A percentile compares a stretch with the other conserved stretches of the same genome.
These are phyloP conservation scores for Euthynnus affinis DNA, from an alignment of 2,797 vertebrate species.

Conservation along the genomic window DNA sequence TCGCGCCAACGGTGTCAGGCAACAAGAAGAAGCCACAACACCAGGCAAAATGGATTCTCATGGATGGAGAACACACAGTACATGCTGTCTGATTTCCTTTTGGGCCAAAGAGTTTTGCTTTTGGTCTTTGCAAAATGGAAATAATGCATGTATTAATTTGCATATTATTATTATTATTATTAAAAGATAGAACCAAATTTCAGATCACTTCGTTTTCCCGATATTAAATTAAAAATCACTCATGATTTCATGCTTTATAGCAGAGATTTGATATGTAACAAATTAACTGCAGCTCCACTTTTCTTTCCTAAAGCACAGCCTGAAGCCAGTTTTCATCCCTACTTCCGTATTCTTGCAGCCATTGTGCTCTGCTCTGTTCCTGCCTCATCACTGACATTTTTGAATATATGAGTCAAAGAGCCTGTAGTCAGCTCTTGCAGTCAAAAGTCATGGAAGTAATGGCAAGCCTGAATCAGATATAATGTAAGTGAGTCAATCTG, in stretches of 20 bases:
- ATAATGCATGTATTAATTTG: no score
- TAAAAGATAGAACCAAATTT: background rate
- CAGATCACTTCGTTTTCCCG: constrained; percentile 10
- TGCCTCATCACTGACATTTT: constrained; percentile 61
- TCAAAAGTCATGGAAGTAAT: constrained; percentile 51
- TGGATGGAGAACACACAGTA: no score
- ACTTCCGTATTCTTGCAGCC: constrained; percentile 35
- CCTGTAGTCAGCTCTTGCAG: constrained; percentile 58
- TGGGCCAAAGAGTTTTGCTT: no score
- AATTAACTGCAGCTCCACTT: constrained; percentile 27
- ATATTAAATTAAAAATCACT: constrained; percentile 5
- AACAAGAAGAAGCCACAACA: no score
- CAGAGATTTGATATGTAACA: constrained; percentile 30
- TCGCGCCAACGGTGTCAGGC: no score
- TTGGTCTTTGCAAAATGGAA: no score
- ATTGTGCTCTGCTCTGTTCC: constrained; percentile 58
- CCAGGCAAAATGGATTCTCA: no score
- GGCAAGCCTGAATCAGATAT: constrained; percentile 50
- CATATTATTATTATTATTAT: no score
- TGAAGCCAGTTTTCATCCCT: constrained; percentile 51
- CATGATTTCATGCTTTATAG: constrained; percentile 35
- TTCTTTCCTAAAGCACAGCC: constrained; percentile 59
- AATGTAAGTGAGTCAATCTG: constrained; percentile 52
- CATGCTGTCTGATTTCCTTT: no score
- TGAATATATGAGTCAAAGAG: constrained; percentile 60